Conservation (phyloP, 2,797 vertebrate species). For the Salmo trutta region DNA sequence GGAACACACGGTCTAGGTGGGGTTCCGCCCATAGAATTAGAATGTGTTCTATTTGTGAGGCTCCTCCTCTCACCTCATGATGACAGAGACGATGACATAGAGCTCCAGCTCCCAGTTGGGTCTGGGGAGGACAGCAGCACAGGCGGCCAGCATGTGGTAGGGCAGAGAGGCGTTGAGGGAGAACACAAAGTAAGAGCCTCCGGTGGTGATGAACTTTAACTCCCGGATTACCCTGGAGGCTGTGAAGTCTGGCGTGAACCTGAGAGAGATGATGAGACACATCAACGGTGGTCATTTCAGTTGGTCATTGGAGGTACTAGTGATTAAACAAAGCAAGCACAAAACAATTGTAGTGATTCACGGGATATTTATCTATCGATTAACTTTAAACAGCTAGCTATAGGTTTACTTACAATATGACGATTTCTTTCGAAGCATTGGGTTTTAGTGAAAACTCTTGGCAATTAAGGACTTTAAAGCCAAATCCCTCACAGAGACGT, state of each 20-base stretch:
- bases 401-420: constrained; percentile 80
- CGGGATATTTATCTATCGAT: neutral
- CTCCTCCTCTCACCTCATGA: constrained; percentile 79
- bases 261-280: constrained; percentile 35
- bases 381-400: neutral
- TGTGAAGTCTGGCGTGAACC: constrained; percentile 89
- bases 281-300: neutral
- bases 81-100: constrained; percentile 85
- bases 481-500: constrained; percentile 83
- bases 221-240: constrained; percentile 84
- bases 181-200: constrained; percentile 83
- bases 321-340: neutral
- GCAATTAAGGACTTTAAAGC: constrained; percentile 86
- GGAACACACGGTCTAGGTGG: neutral
- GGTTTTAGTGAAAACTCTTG: constrained; percentile 82
- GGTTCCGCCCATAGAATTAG: neutral
- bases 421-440: constrained; percentile 82
- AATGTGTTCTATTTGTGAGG: neutral
- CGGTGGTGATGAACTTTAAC: constrained; percentile 77
- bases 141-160: constrained; percentile 85
- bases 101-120: constrained; percentile 85
- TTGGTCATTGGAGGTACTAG: neutral
- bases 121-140: constrained; percentile 83
- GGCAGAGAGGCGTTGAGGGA: constrained; percentile 85
- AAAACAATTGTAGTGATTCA: neutral